A percentile compares a stretch with the other conserved stretches of the same genome.
Conservation (phyloP, 2,113 vertebrate genomes). For the Cepphus grylle region DNA sequence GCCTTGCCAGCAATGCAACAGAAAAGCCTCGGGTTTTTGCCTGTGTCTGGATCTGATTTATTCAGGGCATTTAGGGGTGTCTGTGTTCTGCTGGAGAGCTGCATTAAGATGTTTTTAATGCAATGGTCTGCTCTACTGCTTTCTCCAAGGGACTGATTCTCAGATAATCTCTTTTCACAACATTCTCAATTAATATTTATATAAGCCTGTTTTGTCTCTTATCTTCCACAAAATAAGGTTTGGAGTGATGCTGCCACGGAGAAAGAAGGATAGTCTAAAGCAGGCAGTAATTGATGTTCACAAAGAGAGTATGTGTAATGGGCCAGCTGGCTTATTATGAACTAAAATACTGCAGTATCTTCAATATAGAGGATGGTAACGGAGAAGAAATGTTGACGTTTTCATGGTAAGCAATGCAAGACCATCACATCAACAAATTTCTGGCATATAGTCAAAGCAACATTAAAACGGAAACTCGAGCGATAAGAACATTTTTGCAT, state of each 20-base stretch:
- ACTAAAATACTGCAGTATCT: slow-evolving; percentile 34
- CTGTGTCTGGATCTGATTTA: neutral
- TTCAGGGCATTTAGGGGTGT: neutral
- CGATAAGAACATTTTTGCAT: slow-evolving; percentile 46
- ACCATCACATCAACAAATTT: slow-evolving; percentile 60
- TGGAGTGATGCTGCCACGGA: slow-evolving; percentile 21
- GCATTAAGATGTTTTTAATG: neutral
- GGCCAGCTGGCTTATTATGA: slow-evolving; percentile 51
- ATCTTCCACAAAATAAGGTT: slow-evolving; percentile 13
- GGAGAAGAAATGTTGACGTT: slow-evolving; percentile 53
- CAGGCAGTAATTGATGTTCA: slow-evolving; percentile 46
- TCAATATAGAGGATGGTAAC: slow-evolving; percentile 20
- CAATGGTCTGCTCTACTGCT: neutral
- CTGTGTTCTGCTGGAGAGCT: neutral
- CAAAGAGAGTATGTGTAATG: slow-evolving; percentile 23
- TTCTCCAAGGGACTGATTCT: slow-evolving; percentile 21
- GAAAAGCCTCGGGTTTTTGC: neutral
- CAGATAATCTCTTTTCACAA: slow-evolving; percentile 36
- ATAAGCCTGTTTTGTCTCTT: slow-evolving; percentile 24
- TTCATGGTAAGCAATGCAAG: slow-evolving; percentile 50
- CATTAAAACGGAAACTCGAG: slow-evolving; percentile 12
- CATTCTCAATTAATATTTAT: slow-evolving; percentile 46
- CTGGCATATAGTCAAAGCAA: slow-evolving; percentile 63
- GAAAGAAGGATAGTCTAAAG: slow-evolving; percentile 34
- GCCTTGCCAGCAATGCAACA: neutral